Evolutionary conservation across 2,888 invertebrate species (phyloP), one percentile per base, ranked within the genome.

Genomic region (Eupithecia vulgata): DNA sequence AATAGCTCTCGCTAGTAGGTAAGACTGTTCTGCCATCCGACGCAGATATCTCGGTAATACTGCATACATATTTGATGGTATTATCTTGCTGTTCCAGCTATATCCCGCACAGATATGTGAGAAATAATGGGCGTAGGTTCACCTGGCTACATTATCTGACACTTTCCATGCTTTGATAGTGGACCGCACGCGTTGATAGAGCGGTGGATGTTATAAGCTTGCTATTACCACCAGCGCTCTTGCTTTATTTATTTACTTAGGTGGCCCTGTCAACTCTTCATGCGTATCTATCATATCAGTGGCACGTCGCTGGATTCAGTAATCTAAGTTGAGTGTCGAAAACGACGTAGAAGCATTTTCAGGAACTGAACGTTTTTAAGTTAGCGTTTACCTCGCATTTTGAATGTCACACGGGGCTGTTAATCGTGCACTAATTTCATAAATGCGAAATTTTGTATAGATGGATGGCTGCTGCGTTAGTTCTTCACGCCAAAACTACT

Each of bases 191-290:
- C 78, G 76, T 75, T 68, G 73, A 69, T 59, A 70, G 73, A 76
- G 72, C 75, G 69, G 65, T 74, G 72, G 72, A 78, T 70, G 71
- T 62, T 69, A 70, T 68, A 78, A 75, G 84, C 84, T 81, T 79
- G 77, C 68, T 61, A 52, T 72, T 72, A 67, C 48, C 48, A 37
- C n/a, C 30, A 30, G 71, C 71, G 71, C 72, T 79, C 71, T 81
- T 79, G 80, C 79, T 77, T 81, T 82, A 79, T 78, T 75, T 72
- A 70, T 72, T 72, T 57, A 69, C 66, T 72, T 67, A 70, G 67
- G 66, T 69, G 62, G 37, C 37, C 25, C 15, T 37, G 8, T 65
- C 40, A 65, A 17, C 25, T 40, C 37, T 37, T 21, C 65, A 25
- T n/a, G 12, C 21, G 17, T 37, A 37, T 64, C 64, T 37, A 37